phyloP scores from a whole-genome alignment of 2,888 invertebrate species.

The Belgica antarctica region DNA sequence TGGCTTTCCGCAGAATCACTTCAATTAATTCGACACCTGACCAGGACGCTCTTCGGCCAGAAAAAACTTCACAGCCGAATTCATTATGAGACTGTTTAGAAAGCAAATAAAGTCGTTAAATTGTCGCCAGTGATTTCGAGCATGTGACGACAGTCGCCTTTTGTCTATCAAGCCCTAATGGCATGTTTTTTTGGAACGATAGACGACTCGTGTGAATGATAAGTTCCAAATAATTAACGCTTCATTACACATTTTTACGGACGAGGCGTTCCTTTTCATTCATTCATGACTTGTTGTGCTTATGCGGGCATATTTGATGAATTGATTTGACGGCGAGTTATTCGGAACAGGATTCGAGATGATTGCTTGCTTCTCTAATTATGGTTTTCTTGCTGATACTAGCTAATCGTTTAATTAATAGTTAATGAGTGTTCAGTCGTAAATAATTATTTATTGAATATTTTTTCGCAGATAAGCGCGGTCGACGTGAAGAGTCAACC shows the following conservation, averaged over 20 bases:
- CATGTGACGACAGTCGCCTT: background rate
- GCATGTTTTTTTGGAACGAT: background rate
- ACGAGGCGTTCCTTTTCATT: background rate
- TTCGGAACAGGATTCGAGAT: no score
- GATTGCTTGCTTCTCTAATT: background rate
- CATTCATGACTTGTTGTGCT: no score
- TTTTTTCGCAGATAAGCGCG: no score
- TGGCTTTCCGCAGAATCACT: background rate
- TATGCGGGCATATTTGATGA: no score
- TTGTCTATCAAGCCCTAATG: no score
- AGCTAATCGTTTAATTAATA: no score
- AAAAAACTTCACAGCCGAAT: background rate
- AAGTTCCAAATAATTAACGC: background rate
- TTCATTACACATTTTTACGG: slow-evolving; percentile 18
- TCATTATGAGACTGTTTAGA: background rate
- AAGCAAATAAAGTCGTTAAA: slow-evolving; percentile 22
- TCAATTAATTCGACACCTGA: background rate
- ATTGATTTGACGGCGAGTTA: background rate
- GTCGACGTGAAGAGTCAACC: no score
- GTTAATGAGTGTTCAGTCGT: no score
- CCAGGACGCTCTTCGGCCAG: background rate
- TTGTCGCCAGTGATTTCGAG: background rate
- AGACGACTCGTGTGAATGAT: background rate
- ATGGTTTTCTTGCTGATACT: no score
- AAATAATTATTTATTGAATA: no score